Evolutionary conservation across 2,888 invertebrate genomes (phyloP), one percentile per base, ranked within the genome.

Genomic region (Rambutsinella grinnellia): DNA sequence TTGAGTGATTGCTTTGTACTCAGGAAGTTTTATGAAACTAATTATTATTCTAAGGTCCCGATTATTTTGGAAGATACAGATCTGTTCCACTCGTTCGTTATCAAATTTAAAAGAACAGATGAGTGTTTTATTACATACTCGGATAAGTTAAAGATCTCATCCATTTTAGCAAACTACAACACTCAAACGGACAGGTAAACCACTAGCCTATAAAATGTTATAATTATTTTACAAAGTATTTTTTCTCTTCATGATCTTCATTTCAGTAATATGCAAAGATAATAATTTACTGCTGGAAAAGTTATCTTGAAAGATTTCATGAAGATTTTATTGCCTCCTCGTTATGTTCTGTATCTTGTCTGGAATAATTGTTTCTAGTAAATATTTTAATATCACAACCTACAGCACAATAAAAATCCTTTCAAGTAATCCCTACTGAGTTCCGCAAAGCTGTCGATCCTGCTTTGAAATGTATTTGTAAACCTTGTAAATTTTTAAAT

Each of bases 61-160:
- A n/a, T n/a, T 49, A 15, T 28, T 54, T 51, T 15, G 8, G 28
- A 6, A 19, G 53, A 53, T 65, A 58, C 24, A 15, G 21, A 44
- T 46, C 26, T 60, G 17, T 24, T 60, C n/a, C n/a, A n/a, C n/a
- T 15, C 46, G 23, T 60, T 60, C 46, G 46, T 58, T 51, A 8
- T n/a, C 23, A 2, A 58, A 36, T 44, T 19, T 58, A 36, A n/a
- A 51, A 51, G 19, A 24, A 53, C 21, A 17, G 17, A 53, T 53
- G 21, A 23, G 3, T 3, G 21, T 19, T 53, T 53, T 53, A 46
- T 2, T 3, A 3, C 2, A 46, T 53, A 17, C 17, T 15, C 2
- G 56, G 69, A 61, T 60, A 63, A 57, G 71, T 46, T 15, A 65
- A 65, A 65, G 72, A 72, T 72, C 72, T 72, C 72, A 72, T 65